Evolutionary conservation across 2,888 invertebrate species (phyloP).

Genomic region (Epinotia bilunana): DNA sequence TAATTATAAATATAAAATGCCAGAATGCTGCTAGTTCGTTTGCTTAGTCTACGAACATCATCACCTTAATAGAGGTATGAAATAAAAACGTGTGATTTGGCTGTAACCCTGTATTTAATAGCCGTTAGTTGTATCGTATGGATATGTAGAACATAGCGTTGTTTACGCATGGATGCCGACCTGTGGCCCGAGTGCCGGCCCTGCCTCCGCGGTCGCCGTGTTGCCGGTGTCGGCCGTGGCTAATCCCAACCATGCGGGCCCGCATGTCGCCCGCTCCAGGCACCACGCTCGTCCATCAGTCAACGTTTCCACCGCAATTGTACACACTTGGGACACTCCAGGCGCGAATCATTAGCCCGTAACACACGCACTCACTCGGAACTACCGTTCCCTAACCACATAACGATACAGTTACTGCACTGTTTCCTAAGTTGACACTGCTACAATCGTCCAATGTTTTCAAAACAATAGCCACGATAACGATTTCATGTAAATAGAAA

Average conservation of each 20-base stretch:
- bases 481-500: conserved; percentile 58
- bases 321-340: conserved; percentile 71
- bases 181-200: conserved; percentile 75
- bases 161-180: conserved; percentile 57
- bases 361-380: conserved; percentile 75
- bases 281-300: conserved; percentile 77
- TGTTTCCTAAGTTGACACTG: conserved; percentile 64
- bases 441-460: conserved; percentile 71
- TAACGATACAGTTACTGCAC: conserved; percentile 68
- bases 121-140: not conserved
- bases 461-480: conserved; percentile 68
- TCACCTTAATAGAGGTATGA: not conserved
- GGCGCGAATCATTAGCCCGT: conserved; percentile 71
- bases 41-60: too few species aligned
- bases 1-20: not conserved
- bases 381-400: conserved; percentile 68
- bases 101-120: not conserved
- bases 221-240: conserved; percentile 69
- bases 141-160: not conserved
- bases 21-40: too few species aligned
- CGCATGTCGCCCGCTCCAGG: conserved; percentile 72
- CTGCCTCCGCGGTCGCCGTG: conserved; percentile 76
- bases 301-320: conserved; percentile 62
- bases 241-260: conserved; percentile 72
- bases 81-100: too few species aligned